These are phyloP conservation scores for Chlamydotis undulata DNA, from an alignment of 2,113 vertebrate genomes.

Conservation along the genomic window DNA sequence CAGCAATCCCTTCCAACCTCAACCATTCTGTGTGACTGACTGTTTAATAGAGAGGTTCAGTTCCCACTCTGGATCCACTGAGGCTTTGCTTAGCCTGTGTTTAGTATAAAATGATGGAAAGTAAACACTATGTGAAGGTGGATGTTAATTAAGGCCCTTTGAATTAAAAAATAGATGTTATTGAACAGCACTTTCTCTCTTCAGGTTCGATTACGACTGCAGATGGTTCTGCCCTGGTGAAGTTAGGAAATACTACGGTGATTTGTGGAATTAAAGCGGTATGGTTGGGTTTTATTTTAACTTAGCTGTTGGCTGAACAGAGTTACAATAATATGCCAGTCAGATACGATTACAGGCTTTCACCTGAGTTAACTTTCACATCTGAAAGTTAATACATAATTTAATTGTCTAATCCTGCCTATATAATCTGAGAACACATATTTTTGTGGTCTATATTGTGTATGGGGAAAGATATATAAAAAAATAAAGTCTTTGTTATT, in stretches of 20 bases:
- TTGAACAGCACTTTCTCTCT: neutral
- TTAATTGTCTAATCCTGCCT: neutral
- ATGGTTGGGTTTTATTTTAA: constrained; percentile 24
- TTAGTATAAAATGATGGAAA: neutral
- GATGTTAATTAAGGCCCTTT: neutral
- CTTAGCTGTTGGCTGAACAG: neutral
- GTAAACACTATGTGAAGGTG: neutral
- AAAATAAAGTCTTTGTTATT: neutral
- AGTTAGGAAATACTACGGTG: constrained; percentile 93
- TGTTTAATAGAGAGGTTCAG: neutral
- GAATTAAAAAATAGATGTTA: neutral
- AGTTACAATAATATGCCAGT: neutral
- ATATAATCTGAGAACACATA: neutral
- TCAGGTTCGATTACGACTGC: constrained; percentile 95
- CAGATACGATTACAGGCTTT: neutral
- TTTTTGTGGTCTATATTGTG: neutral
- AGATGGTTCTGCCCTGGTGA: constrained; percentile 93
- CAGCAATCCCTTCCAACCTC: neutral
- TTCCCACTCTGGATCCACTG: neutral
- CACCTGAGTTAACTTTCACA: neutral
- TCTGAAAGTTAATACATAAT: neutral
- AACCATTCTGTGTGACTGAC: neutral
- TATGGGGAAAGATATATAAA: neutral
- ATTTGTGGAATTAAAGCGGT: constrained; percentile 96
- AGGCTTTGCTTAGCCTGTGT: neutral